A percentile compares a stretch with the other conserved stretches of the same genome.
Evolutionary conservation across 92 coral and sea anemone species (phyloP).

Genomic region (Heliopora coerulea): DNA sequence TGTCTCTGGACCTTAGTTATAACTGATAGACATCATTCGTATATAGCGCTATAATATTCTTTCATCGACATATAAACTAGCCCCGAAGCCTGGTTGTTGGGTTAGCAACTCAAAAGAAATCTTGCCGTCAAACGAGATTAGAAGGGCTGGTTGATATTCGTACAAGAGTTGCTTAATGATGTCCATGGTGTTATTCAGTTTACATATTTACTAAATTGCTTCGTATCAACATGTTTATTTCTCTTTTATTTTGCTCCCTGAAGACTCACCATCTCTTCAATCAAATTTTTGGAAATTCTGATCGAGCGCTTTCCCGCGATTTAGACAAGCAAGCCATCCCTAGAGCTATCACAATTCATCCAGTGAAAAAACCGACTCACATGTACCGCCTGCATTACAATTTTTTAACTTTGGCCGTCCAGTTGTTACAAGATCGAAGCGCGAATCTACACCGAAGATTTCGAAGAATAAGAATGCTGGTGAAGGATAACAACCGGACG

Average conservation of each 20-base stretch:
- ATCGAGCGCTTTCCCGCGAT: conserved; percentile 70
- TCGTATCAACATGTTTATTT: not conserved
- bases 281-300: conserved; percentile 73
- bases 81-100: too few species aligned
- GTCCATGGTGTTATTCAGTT: too few species aligned
- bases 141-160: too few species aligned
- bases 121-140: too few species aligned
- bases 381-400: conserved; percentile 89
- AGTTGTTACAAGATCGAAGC: conserved; percentile 75
- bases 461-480: not conserved
- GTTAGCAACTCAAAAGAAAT: too few species aligned
- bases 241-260: not conserved
- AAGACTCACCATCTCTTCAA: conserved; percentile 92
- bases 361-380: conserved; percentile 73
- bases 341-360: conserved; percentile 94
- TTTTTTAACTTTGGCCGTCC: conserved; percentile 70
- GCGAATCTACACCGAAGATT: conserved; percentile 44
- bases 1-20: too few species aligned
- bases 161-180: too few species aligned
- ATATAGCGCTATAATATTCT: too few species aligned
- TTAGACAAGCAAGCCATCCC: conserved; percentile 84
- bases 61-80: too few species aligned
- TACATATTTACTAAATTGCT: not conserved
- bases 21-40: too few species aligned
- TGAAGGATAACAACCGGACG: not conserved